Base-by-base conservation (phyloP, 1,140 invertebrate species). In the Bombus sibiricus region DNA sequence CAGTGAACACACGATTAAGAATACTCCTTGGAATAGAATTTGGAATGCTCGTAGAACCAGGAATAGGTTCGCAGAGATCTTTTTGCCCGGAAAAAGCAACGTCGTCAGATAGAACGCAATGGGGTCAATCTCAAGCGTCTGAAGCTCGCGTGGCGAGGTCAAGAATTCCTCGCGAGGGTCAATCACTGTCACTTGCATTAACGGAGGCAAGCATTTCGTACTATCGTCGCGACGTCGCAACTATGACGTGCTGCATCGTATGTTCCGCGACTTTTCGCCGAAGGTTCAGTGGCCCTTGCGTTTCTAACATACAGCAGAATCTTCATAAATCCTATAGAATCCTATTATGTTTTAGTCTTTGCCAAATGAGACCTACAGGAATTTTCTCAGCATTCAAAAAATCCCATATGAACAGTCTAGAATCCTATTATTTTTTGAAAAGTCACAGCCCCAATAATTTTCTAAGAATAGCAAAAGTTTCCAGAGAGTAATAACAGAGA, bases 91-190 rank as follows among this genome's bases (percentile, higher is more conserved):
- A 59, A 84, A 34, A 81, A 81, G 64, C 41, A 41, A 28, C 64
- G 57, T 66, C 57, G 80, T 83, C 82, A 83, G 89, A 89, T 89
- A 83, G 83, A 86, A 77, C 83, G 81, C 81, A 78, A 39, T 78
- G 74, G 64, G 87, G 85, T 91, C 83, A 84, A 85, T 77, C 80
- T 43, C 83, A 53, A 81, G 57, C 77, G 74, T 81, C 81, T 83
- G 83, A 85, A 82, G 83, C 62, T 80, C 37, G 43, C 41, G 59
- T 59, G 57, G 37, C 10, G 68, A 53, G 90, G 89, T 90, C 89
- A 86, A 34, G 84, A 90, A 91, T 91, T 88, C 74, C 81, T 81
- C 64, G 83, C 77, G 77, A 81, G 74, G 88, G 89, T 90, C 89
- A 90, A 90, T 90, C 89, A 88, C 76, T 88, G 80, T 90, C 77